Conservation (phyloP, 2,888 invertebrate species). For the Phragmatobia fuliginosa region DNA sequence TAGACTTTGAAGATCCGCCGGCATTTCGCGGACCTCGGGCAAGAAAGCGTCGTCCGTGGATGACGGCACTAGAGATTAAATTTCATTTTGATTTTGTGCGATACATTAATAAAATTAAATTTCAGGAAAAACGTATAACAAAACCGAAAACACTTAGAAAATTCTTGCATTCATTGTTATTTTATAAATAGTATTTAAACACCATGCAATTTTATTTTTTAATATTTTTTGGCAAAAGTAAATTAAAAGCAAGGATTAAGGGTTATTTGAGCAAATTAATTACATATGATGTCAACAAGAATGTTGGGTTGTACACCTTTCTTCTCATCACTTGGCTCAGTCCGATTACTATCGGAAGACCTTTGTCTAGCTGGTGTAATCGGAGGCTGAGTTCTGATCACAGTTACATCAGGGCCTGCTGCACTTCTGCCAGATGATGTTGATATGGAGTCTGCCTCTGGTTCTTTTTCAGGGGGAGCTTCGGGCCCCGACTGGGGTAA, state of each 20-base stretch:
- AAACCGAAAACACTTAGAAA: neutral
- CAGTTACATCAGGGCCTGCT: constrained; percentile 77
- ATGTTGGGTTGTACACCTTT: constrained; percentile 65
- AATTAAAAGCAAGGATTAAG: constrained; percentile 14
- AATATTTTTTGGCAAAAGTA: neutral
- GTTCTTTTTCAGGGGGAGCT: constrained; percentile 66
- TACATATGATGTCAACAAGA: constrained; percentile 28
- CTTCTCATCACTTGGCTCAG: constrained; percentile 82
- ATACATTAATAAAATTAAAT: neutral
- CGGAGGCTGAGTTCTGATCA: constrained; percentile 70
- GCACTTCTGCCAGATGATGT: constrained; percentile 76
- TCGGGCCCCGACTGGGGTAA: constrained; percentile 78
- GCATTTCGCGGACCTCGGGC: constrained; percentile 75
- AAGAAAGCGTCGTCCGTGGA: constrained; percentile 80
- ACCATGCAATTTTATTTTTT: neutral
- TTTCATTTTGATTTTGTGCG: constrained; percentile 18
- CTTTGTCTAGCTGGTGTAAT: constrained; percentile 79
- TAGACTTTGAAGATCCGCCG: constrained; percentile 68
- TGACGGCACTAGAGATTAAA: constrained; percentile 64
- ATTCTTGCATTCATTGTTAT: neutral
- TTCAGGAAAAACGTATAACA: neutral
- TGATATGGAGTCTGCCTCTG: constrained; percentile 72
- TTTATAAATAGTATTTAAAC: neutral
- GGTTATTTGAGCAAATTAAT: constrained; percentile 21
- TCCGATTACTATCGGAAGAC: constrained; percentile 86